A percentile compares a stretch with the other conserved stretches of the same genome.
Evolutionary conservation across 2,113 vertebrate genomes (phyloP).

Genomic region (Mungos mungo): DNA sequence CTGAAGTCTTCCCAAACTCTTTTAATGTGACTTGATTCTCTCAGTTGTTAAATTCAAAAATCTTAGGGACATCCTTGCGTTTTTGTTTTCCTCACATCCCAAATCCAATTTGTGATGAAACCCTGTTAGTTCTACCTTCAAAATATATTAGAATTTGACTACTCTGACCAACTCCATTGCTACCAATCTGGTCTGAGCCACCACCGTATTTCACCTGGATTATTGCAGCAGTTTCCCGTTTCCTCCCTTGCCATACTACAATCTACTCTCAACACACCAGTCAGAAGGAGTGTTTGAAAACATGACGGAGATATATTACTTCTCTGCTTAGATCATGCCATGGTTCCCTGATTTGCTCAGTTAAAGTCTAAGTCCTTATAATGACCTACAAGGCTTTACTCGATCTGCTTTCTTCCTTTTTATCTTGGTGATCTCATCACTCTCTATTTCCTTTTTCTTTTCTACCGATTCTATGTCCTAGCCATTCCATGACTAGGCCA

Average conservation of each 20-base stretch:
- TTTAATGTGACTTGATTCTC: constrained; percentile 6
- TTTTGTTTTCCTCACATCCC: background rate
- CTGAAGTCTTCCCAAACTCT: background rate
- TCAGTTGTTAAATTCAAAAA: constrained; percentile 15
- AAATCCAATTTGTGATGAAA: constrained; percentile 24
- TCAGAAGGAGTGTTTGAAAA: background rate
- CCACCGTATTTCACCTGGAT: background rate
- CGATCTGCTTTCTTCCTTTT: background rate
- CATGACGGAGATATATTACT: background rate
- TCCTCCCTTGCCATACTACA: background rate
- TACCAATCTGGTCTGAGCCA: background rate
- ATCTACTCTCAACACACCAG: background rate
- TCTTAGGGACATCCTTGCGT: background rate
- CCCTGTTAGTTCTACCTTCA: background rate
- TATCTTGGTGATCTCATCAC: background rate
- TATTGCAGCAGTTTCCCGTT: background rate
- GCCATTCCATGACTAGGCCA: background rate
- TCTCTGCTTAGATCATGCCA: background rate
- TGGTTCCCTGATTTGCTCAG: background rate
- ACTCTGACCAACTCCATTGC: background rate
- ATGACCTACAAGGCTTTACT: background rate
- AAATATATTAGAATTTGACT: background rate
- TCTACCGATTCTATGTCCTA: background rate
- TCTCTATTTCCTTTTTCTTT: background rate
- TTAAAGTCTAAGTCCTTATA: background rate